Evolutionary conservation across 2,888 invertebrate species (phyloP).

Genomic region (Rugalucina vietnamica): DNA sequence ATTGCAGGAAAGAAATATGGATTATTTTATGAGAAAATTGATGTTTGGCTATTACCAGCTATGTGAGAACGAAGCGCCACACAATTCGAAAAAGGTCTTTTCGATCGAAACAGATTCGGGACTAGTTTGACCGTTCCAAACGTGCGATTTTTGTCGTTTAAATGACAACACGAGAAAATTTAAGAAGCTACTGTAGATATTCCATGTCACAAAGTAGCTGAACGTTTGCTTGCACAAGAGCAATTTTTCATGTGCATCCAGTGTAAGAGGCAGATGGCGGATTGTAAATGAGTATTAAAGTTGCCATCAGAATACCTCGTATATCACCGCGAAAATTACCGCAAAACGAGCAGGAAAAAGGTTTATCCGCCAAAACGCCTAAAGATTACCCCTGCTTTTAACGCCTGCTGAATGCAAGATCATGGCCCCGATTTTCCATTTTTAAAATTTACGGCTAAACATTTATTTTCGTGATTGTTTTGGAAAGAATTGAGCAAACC

Average conservation of each 20-base stretch:
- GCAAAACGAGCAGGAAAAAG: background rate
- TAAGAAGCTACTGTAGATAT: too few species aligned
- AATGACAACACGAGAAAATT: too few species aligned
- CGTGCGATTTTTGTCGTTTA: too few species aligned
- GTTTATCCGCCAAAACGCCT: background rate
- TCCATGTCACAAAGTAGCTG: too few species aligned
- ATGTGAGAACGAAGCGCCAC: too few species aligned
- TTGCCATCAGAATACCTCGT: conserved; percentile 47
- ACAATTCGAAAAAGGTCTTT: too few species aligned
- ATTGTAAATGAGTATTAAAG: conserved; percentile 46
- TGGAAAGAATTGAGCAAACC: conserved; percentile 50
- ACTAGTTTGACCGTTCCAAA: too few species aligned
- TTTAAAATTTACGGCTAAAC: conserved; percentile 60
- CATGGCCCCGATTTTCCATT: conserved; percentile 54
- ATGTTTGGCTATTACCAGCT: background rate
- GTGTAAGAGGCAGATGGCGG: conserved; percentile 56
- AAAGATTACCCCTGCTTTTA: background rate
- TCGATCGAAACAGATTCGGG: too few species aligned
- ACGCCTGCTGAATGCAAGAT: conserved; percentile 6
- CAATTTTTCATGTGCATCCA: too few species aligned
- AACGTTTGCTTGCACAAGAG: too few species aligned
- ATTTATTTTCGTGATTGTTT: conserved; percentile 64
- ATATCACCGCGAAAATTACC: conserved; percentile 46
- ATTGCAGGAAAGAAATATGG: background rate
- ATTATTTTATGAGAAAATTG: conserved; percentile 2